These are phyloP conservation scores for Trachelus stipa DNA, from an alignment of 2,888 invertebrate species.

Conservation along the genomic window DNA sequence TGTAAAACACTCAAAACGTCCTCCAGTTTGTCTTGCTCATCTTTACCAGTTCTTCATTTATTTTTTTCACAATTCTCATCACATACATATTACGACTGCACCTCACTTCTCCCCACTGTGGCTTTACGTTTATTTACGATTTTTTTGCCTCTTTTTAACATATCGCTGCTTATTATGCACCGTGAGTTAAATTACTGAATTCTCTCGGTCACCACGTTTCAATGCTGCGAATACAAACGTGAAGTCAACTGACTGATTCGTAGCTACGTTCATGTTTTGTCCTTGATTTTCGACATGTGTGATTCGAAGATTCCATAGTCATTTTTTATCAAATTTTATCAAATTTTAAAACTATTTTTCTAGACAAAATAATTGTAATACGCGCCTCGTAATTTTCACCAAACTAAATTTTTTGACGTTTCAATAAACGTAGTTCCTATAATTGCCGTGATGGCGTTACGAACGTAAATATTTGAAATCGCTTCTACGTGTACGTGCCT, in stretches of 20 bases:
- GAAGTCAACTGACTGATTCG: neutral
- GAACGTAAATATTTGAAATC: neutral
- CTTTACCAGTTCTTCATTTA: neutral
- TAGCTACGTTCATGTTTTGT: neutral
- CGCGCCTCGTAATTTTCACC: neutral
- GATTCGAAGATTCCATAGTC: neutral
- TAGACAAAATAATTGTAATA: neutral
- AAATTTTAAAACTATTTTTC: neutral
- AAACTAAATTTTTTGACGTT: neutral
- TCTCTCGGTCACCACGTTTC: neutral
- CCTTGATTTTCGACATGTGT: neutral
- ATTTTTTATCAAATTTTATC: neutral
- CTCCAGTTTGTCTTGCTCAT: neutral
- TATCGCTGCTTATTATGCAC: neutral
- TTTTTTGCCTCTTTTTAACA: neutral
- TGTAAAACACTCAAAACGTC: neutral
- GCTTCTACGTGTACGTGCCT: neutral
- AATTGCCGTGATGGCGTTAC: neutral
- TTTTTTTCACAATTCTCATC: neutral
- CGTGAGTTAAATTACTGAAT: neutral
- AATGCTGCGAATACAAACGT: constrained; percentile 1
- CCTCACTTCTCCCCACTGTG: neutral
- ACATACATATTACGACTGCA: neutral
- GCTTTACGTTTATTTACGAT: neutral
- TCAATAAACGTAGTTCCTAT: neutral